Percentiles rank a stretch among this genome's conserved stretches.
Evolutionary conservation across 2,113 vertebrate species (phyloP).

Genomic region (Proteles cristata): DNA sequence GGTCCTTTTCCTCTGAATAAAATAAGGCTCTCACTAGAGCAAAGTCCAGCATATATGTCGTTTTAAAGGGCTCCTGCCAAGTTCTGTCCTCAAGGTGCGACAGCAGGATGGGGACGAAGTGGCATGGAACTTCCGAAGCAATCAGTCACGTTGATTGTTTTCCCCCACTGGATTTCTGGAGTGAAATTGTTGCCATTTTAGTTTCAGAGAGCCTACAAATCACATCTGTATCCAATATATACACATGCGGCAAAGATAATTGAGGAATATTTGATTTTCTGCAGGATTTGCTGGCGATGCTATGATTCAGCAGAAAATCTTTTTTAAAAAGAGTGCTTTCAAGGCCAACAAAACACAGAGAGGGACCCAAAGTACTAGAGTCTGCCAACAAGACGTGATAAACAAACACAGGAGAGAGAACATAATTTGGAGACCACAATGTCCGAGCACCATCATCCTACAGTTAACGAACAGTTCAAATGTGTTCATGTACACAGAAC

Average conservation of each 20-base stretch:
- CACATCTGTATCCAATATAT: too few relatives aligned
- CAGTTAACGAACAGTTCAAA: neutral
- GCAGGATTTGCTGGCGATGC: neutral
- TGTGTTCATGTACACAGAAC: neutral
- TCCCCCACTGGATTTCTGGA: neutral
- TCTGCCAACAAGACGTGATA: neutral
- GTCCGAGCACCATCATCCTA: neutral
- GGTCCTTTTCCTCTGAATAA: neutral
- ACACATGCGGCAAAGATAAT: neutral
- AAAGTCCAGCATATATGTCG: neutral
- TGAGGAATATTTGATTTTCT: neutral
- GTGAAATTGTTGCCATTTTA: neutral
- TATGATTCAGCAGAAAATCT: neutral
- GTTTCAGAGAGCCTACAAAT: neutral
- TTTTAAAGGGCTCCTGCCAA: neutral
- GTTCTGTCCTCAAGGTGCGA: rapidly evolving
- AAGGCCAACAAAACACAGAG: neutral
- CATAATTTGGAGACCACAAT: neutral
- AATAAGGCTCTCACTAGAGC: neutral
- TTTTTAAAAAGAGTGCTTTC: neutral
- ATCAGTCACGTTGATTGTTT: neutral
- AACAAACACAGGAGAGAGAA: neutral
- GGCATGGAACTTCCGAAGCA: neutral
- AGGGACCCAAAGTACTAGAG: neutral
- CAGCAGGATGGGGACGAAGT: neutral